These are phyloP conservation scores for Tamandua tetradactyla DNA, from an alignment of 2,797 vertebrate genomes.

Conservation along the genomic window DNA sequence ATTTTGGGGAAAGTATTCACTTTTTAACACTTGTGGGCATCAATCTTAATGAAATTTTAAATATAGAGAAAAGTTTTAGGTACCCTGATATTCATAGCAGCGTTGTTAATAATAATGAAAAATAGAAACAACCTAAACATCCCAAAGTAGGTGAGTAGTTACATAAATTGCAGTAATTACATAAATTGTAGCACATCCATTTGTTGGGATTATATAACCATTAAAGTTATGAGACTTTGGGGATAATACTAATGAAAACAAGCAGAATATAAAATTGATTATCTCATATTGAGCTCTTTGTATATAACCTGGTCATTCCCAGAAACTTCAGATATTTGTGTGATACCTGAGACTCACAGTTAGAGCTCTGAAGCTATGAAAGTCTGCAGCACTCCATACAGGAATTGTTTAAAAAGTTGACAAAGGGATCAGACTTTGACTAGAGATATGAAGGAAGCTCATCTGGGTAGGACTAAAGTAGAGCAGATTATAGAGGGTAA, in stretches of 20 bases:
- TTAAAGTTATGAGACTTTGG: neutral
- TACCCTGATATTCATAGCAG: neutral
- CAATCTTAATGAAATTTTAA: conserved; percentile 7
- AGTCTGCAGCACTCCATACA: no score
- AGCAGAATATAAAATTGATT: neutral
- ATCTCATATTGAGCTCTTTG: no score
- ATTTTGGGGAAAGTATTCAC: neutral
- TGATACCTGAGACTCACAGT: no score
- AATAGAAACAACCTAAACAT: neutral
- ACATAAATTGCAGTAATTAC: neutral
- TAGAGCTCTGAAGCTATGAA: no score
- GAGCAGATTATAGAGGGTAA: no score
- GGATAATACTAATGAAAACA: neutral
- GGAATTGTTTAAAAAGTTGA: no score
- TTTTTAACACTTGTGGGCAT: neutral
- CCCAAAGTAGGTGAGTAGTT: neutral
- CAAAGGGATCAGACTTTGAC: no score
- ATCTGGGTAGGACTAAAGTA: no score
- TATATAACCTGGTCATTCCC: no score
- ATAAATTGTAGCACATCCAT: neutral
- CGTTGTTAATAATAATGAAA: neutral
- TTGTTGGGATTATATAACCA: neutral
- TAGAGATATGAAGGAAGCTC: no score
- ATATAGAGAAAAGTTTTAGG: neutral
- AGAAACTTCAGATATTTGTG: no score